Percentiles rank a stretch among this genome's conserved stretches.
These are phyloP conservation scores for Promerops cafer DNA, from an alignment of 2,113 vertebrate genomes.

Conservation along the genomic window DNA sequence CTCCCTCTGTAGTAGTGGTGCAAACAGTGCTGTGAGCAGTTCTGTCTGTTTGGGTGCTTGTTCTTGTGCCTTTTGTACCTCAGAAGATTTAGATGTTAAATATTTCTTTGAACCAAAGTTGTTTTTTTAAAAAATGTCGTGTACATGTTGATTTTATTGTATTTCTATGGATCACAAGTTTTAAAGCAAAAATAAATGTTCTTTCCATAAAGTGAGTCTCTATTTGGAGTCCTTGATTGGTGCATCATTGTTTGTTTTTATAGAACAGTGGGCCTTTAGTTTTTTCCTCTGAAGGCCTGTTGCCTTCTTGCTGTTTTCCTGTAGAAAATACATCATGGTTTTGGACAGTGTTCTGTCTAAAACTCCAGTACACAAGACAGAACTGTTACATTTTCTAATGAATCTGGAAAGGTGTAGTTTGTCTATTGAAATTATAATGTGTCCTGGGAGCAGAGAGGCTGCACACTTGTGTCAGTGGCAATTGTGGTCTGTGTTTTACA, in stretches of 20 bases:
- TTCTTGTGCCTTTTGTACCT: constrained; percentile 57
- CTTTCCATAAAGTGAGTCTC: constrained; percentile 26
- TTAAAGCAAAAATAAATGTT: constrained; percentile 68
- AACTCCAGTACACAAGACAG: neutral
- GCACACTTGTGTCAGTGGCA: accelerated
- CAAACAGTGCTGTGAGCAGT: neutral
- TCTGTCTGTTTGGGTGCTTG: constrained; percentile 1
- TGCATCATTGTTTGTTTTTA: neutral
- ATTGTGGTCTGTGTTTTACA: neutral
- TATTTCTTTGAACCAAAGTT: constrained; percentile 69
- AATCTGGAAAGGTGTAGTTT: neutral
- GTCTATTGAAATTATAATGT: neutral
- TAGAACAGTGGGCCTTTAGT: neutral
- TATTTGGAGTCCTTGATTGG: neutral
- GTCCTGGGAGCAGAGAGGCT: neutral
- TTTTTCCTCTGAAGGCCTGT: neutral
- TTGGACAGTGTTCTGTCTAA: neutral
- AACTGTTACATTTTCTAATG: neutral
- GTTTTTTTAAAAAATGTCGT: constrained; percentile 18
- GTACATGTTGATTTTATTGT: constrained; percentile 67
- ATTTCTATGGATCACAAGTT: constrained; percentile 63
- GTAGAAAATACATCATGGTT: neutral
- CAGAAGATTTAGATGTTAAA: constrained; percentile 61
- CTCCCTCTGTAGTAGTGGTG: neutral
- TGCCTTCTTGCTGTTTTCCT: neutral